Conservation (phyloP, 1,140 invertebrate species). For the Hyposmocoma kahamanoa region DNA sequence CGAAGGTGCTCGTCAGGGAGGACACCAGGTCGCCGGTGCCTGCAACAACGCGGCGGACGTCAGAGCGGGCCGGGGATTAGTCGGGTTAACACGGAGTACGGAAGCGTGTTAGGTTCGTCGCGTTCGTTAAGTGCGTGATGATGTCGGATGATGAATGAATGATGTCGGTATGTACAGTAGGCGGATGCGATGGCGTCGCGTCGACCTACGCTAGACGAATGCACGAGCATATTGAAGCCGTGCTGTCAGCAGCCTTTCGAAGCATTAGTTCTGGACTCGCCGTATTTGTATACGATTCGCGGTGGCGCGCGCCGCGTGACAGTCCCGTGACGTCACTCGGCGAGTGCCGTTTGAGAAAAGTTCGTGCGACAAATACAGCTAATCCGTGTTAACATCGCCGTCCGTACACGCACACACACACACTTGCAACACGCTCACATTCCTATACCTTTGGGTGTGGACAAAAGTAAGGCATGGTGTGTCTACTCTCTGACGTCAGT, state of each 20-base stretch:
- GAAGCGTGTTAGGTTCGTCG: constrained; percentile 46
- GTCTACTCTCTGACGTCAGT: constrained; percentile 70
- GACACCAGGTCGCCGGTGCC: constrained; percentile 77
- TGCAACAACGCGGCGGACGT: constrained; percentile 27
- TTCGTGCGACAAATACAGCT: constrained; percentile 25
- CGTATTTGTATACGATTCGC: too few relatives aligned
- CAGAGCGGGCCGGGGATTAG: neutral
- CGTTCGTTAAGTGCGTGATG: constrained; percentile 20
- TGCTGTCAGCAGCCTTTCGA: constrained; percentile 42
- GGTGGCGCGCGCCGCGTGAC: too few relatives aligned
- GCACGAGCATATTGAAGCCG: constrained; percentile 48
- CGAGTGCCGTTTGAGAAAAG: too few relatives aligned
- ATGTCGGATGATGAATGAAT: constrained; percentile 18
- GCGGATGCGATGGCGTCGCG: constrained; percentile 18
- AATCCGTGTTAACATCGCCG: constrained; percentile 23
- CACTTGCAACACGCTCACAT: constrained; percentile 68
- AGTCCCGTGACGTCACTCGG: constrained; percentile 12
- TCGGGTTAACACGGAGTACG: constrained; percentile 26
- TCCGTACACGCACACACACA: constrained; percentile 60
- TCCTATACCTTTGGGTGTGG: constrained; percentile 71
- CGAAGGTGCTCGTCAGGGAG: constrained; percentile 79
- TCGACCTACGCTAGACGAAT: constrained; percentile 21
- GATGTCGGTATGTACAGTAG: constrained; percentile 37
- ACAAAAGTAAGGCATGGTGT: constrained; percentile 66
- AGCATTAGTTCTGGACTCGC: constrained; percentile 38